phyloP scores from a whole-genome alignment of 2,113 vertebrate species.

The Blennius ocellaris region DNA sequence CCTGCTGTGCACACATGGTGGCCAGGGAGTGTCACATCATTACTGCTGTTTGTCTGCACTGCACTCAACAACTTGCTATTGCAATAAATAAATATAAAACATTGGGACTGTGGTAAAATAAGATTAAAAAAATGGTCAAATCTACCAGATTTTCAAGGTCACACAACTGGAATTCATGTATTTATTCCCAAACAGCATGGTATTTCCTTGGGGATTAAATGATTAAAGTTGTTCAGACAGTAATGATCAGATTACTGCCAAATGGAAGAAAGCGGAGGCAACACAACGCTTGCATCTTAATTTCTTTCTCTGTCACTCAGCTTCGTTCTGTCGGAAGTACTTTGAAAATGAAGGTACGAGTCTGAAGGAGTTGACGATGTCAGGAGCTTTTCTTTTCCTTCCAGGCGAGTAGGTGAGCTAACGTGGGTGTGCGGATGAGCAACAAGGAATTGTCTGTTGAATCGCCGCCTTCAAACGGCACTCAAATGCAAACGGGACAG shows the following conservation, averaged over 20 bases:
- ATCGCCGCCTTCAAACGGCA: constrained; percentile 41
- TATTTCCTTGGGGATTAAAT: constrained; percentile 9
- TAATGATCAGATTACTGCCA: constrained; percentile 2
- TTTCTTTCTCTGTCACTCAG: constrained; percentile 4
- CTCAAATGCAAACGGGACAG: constrained; percentile 42
- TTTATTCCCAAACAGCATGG: not conserved
- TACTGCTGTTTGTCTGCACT: constrained; percentile 12
- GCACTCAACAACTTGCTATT: constrained; percentile 5
- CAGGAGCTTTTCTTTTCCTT: constrained; percentile 21
- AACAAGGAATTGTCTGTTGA: constrained; percentile 35
- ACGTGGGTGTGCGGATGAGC: constrained; percentile 33
- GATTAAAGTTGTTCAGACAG: constrained; percentile 12
- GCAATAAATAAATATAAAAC: constrained; percentile 3
- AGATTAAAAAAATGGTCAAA: constrained; percentile 5
- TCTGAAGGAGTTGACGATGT: constrained; percentile 17
- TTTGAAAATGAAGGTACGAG: not conserved
- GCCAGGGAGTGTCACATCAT: constrained; percentile 26
- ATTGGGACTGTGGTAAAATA: constrained; percentile 14
- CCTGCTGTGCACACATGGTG: constrained; percentile 18
- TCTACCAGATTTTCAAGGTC: not conserved
- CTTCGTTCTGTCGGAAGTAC: not conserved
- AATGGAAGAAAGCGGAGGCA: not conserved
- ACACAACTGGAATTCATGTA: not conserved
- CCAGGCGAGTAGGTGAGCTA: constrained; percentile 35
- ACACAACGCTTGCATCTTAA: not conserved